phyloP scores from a whole-genome alignment of 2,888 invertebrate genomes.

The Oxystoma pomonae region DNA sequence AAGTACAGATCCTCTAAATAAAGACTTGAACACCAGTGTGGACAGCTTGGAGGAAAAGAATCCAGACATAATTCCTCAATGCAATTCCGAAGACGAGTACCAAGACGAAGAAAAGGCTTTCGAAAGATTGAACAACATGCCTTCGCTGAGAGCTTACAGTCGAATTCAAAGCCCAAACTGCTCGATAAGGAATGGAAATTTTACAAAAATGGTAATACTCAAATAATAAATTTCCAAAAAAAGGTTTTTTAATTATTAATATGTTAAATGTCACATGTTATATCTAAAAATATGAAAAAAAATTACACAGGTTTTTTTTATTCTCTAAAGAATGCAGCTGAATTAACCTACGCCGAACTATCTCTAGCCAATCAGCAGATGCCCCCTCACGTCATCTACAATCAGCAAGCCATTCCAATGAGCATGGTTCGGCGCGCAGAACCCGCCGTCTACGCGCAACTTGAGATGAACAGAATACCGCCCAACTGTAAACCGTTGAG shows the following conservation, averaged over 20 bases:
- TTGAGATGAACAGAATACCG: constrained; percentile 47
- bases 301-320: neutral
- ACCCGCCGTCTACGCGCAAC: constrained; percentile 55
- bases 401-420: constrained; percentile 46
- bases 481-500: constrained; percentile 41
- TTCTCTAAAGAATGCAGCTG: constrained; percentile 45
- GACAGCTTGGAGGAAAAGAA: constrained; percentile 56
- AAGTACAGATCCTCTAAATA: constrained; percentile 50
- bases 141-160: constrained; percentile 45
- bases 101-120: constrained; percentile 54
- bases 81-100: constrained; percentile 52
- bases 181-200: constrained; percentile 40
- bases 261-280: too few relatives aligned
- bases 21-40: constrained; percentile 50
- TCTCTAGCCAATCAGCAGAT: constrained; percentile 47
- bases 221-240: neutral
- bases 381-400: constrained; percentile 46
- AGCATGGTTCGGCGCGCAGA: constrained; percentile 47
- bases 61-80: constrained; percentile 57
- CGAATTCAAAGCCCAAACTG: constrained; percentile 44
- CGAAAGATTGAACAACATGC: constrained; percentile 51
- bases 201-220: neutral
- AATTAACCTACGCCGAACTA: constrained; percentile 56
- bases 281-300: too few relatives aligned
- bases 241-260: too few relatives aligned